phyloP scores from a whole-genome alignment of 2,797 vertebrate genomes.

The Hemibagrus guttatus region DNA sequence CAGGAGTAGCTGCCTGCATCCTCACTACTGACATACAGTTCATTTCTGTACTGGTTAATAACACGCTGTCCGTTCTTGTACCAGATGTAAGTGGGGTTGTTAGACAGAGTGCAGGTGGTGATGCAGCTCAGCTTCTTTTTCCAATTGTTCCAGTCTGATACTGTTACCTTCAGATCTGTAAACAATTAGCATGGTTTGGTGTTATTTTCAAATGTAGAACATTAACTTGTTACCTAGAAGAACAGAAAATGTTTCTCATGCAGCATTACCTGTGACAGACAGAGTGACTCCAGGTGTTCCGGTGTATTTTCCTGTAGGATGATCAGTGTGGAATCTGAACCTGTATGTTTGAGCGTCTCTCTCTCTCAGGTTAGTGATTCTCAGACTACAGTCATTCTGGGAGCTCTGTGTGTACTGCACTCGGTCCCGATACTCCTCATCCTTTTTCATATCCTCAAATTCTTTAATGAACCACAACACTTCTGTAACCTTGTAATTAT shows the following conservation, averaged over 20 bases:
- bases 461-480: no score
- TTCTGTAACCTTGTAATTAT: no score
- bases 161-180: constrained; percentile 32
- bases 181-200: no score
- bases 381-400: constrained; percentile 46
- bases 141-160: background rate
- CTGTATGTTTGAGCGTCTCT: constrained; percentile 57
- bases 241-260: background rate
- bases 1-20: no score
- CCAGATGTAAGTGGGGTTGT: constrained; percentile 34
- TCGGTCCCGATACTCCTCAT: constrained; percentile 1
- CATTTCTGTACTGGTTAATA: no score
- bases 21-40: no score
- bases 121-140: constrained; percentile 13
- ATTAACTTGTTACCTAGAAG: background rate
- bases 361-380: constrained; percentile 52
- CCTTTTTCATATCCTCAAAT: constrained; percentile 1
- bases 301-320: no score
- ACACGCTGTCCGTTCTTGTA: no score
- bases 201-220: no score
- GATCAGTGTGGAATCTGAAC: constrained; percentile 44
- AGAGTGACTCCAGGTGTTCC: constrained; percentile 52
- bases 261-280: constrained; percentile 58
- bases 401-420: constrained; percentile 16
- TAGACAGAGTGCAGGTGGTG: constrained; percentile 34